Percentiles rank a stretch among this genome's conserved stretches.
Evolutionary conservation across 2,113 vertebrate genomes (phyloP).

Genomic region (Gambusia affinis): DNA sequence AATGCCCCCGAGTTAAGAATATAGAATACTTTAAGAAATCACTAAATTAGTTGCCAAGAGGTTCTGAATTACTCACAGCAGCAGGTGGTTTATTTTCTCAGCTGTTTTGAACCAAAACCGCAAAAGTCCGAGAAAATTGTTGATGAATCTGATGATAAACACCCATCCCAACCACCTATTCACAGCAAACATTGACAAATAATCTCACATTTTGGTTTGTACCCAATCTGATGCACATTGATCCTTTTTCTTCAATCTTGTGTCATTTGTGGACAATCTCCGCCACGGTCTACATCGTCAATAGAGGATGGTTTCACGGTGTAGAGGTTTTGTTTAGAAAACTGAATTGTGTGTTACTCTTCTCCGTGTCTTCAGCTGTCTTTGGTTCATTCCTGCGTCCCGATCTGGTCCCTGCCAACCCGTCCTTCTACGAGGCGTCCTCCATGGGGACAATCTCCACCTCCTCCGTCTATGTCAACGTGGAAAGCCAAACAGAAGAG

Average conservation of each 20-base stretch:
- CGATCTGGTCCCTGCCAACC: constrained; percentile 87
- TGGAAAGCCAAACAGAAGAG: constrained; percentile 80
- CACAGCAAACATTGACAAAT: background rate
- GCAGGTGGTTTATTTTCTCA: background rate
- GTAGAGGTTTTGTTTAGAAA: background rate
- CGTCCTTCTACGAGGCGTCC: constrained; percentile 86
- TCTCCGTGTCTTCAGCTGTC: constrained; percentile 61
- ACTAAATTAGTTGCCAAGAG: background rate
- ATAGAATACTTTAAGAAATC: background rate
- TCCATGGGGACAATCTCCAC: constrained; percentile 92
- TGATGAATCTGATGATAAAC: background rate
- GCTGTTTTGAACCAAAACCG: background rate
- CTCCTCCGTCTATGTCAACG: constrained; percentile 86
- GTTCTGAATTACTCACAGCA: background rate
- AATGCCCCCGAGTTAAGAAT: background rate
- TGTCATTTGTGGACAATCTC: too few species aligned
- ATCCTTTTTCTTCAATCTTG: too few species aligned
- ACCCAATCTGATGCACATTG: too few species aligned
- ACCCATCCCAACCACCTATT: background rate
- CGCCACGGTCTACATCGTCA: background rate
- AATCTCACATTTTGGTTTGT: too few species aligned
- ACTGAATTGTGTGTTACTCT: background rate
- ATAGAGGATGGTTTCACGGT: background rate
- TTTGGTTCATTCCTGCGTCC: constrained; percentile 84
- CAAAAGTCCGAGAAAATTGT: background rate